phyloP scores from a whole-genome alignment of 2,888 invertebrate species.

The Ophioninae sp. region DNA sequence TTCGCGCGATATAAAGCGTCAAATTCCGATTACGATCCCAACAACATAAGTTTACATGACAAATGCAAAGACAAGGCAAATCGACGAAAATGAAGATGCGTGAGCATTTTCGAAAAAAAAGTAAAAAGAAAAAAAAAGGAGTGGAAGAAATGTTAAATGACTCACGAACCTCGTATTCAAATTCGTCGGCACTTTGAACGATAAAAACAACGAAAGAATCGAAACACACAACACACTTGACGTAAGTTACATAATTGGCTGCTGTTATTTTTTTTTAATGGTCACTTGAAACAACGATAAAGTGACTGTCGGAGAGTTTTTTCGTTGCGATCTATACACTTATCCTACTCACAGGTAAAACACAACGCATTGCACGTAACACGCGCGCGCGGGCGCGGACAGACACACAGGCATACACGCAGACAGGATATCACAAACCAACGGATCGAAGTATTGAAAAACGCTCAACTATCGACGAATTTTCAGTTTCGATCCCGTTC shows the following conservation, averaged over 20 bases:
- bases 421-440: background rate
- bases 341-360: background rate
- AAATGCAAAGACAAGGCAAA: background rate
- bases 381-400: background rate
- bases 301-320: conserved; percentile 5
- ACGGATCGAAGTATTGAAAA: conserved; percentile 16
- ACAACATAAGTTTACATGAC: background rate
- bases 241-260: conserved; percentile 34
- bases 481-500: conserved; percentile 5
- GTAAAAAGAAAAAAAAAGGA: background rate
- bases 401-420: conserved; percentile 4
- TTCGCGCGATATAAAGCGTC: background rate
- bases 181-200: background rate
- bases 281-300: conserved; percentile 11
- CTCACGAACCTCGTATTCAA: background rate
- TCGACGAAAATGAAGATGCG: background rate
- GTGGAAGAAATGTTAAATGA: background rate
- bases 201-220: background rate
- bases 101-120: background rate
- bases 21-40: background rate
- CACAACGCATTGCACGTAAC: background rate
- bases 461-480: conserved; percentile 14
- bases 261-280: background rate
- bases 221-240: conserved; percentile 10
- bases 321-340: conserved; percentile 10